Percentiles rank a stretch among this genome's conserved stretches.
Evolutionary conservation across 2,113 vertebrate genomes (phyloP).

Genomic region (Onychostruthus taczanowskii): DNA sequence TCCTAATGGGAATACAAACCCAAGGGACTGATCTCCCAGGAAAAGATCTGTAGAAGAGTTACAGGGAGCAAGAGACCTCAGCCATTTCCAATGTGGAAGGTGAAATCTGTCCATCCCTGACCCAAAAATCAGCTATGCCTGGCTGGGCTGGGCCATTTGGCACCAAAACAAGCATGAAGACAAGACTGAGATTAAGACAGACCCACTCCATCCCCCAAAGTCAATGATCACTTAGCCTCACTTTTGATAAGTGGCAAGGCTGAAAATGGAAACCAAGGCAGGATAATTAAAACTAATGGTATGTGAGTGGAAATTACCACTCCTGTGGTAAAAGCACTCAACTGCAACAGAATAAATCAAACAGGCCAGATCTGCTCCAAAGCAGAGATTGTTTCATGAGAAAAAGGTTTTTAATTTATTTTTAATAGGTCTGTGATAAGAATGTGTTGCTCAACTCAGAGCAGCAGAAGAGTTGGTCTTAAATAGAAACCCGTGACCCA

Average conservation of each 20-base stretch:
- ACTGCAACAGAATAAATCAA: not conserved
- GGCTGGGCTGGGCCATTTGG: not conserved
- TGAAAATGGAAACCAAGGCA: constrained; percentile 6
- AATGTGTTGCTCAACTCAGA: not conserved
- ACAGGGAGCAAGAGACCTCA: not conserved
- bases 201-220: not conserved
- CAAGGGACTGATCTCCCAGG: not conserved
- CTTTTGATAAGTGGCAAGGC: not conserved
- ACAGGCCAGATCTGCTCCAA: not conserved
- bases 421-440: not conserved
- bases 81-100: not conserved
- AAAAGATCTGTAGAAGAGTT: not conserved
- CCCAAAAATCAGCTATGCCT: not conserved
- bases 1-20: not conserved
- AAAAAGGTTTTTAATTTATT: not conserved
- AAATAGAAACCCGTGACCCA: not conserved
- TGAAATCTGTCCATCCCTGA: not conserved
- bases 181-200: not conserved
- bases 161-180: not conserved
- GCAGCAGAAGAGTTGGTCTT: not conserved
- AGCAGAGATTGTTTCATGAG: not conserved
- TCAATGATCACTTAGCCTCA: constrained; percentile 6
- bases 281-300: constrained; percentile 44
- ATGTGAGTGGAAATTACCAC: constrained; percentile 26
- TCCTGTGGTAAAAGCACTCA: constrained; percentile 41